phyloP scores from a whole-genome alignment of 2,797 vertebrate genomes.

The Bovichtus variegatus region DNA sequence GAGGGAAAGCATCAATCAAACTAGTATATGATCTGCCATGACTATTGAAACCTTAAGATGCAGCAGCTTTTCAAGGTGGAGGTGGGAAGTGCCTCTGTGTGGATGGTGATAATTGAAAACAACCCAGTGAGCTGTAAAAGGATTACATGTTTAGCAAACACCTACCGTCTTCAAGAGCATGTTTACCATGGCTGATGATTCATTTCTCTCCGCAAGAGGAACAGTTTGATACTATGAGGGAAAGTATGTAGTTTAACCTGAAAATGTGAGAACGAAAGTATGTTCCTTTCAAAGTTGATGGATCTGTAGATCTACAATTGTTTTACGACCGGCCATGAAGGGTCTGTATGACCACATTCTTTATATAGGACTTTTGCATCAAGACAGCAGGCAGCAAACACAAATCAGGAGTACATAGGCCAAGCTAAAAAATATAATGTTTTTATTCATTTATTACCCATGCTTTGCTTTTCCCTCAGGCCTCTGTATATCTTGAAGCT shows the following conservation, averaged over 20 bases:
- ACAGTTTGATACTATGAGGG: not conserved
- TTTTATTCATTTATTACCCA: too few relatives aligned
- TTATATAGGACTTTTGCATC: not conserved
- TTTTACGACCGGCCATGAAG: not conserved
- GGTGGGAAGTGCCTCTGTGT: conserved; percentile 13
- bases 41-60: conserved; percentile 38
- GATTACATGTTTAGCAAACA: conserved; percentile 60
- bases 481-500: not conserved
- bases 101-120: conserved; percentile 48
- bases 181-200: conserved; percentile 54
- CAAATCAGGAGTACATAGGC: not conserved
- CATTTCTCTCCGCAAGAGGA: conserved; percentile 15
- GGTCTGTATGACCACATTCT: not conserved
- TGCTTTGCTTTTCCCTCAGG: not conserved
- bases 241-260: not conserved
- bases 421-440: too few relatives aligned
- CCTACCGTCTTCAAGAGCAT: conserved; percentile 29
- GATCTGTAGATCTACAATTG: not conserved
- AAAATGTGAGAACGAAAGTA: not conserved
- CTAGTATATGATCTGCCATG: conserved; percentile 30
- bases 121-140: conserved; percentile 53
- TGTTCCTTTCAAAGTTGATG: not conserved
- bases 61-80: conserved; percentile 25
- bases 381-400: not conserved
- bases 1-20: conserved; percentile 60